phyloP scores from a whole-genome alignment of 2,888 invertebrate genomes.

The Bruchidius siliquastri region DNA sequence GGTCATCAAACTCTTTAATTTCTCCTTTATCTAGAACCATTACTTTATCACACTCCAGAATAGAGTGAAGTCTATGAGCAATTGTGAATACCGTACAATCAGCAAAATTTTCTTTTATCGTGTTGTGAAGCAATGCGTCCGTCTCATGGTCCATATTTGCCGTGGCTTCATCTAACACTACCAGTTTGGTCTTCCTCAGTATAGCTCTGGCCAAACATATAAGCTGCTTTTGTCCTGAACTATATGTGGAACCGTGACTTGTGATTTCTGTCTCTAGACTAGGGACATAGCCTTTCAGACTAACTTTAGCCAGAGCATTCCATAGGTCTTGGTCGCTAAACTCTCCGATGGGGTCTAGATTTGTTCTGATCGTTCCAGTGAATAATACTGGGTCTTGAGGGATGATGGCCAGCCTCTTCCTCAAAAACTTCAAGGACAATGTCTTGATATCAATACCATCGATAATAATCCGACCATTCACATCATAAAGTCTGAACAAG shows the following conservation, averaged over 20 bases:
- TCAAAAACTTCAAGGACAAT: slow-evolving; percentile 67
- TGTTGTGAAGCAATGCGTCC: slow-evolving; percentile 50
- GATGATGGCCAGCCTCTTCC: slow-evolving; percentile 74
- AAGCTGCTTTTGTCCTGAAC: slow-evolving; percentile 54
- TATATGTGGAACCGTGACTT: slow-evolving; percentile 38
- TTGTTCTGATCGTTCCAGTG: slow-evolving; percentile 78
- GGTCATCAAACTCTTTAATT: slow-evolving; percentile 33
- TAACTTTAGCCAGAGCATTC: slow-evolving; percentile 67
- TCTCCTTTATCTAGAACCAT: slow-evolving; percentile 52
- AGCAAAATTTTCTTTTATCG: slow-evolving; percentile 50
- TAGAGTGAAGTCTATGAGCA: slow-evolving; percentile 45
- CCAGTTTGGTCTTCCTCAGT: slow-evolving; percentile 47
- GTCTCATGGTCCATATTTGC: slow-evolving; percentile 53
- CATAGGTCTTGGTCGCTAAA: slow-evolving; percentile 74
- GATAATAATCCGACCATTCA: slow-evolving; percentile 71
- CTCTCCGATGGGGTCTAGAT: slow-evolving; percentile 81
- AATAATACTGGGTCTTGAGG: slow-evolving; percentile 84
- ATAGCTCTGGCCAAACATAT: slow-evolving; percentile 54
- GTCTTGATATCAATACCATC: slow-evolving; percentile 68
- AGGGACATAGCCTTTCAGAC: slow-evolving; percentile 63
- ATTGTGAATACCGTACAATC: slow-evolving; percentile 53
- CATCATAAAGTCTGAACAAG: slow-evolving; percentile 73
- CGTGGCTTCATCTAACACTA: slow-evolving; percentile 54
- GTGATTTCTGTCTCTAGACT: slow-evolving; percentile 49
- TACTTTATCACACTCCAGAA: slow-evolving; percentile 51